Evolutionary conservation across 2,888 invertebrate genomes (phyloP), one percentile per base, ranked within the genome.

Genomic region (Timema podura): DNA sequence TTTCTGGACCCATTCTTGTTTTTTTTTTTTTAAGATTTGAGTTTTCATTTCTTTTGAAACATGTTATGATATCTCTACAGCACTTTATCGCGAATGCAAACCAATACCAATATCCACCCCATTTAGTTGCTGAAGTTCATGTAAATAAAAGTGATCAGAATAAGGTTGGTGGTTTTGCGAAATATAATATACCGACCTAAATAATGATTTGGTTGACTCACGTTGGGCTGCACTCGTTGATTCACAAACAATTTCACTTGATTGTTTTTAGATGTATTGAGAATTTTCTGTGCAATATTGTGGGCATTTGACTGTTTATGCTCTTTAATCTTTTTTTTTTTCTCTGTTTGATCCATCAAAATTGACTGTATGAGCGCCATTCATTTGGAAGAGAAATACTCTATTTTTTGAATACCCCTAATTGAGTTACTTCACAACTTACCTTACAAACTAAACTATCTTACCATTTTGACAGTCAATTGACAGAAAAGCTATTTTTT

Each of bases 291-390:
- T 57, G 57, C 57, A 16, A 57, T 57, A 57, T n/a, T 57, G 57
- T 57, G 57, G 30, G 6, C 57, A 57, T 57, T n/a, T 9, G 9
- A 57, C 30, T 57, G 57, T 30, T 30, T 57, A 1, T 57, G 9
- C 30, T 57, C 57, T 9, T 8, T 57, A 7, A 57, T 57, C 16
- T 54, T 57, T 57, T 57, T 57, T 57, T 57, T 30, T 30, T 30
- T 1, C 0, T 57, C n/a, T 13, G 57, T 57, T 57, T 5, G n/a
- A 57, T 57, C 57, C 57, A 30, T n/a, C 15, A 57, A 16, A 8
- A 57, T 57, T 57, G 16, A 57, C 57, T n/a, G 57, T 57, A 57
- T 57, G 57, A 57, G 9, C 15, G 15, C 57, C 57, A 57, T 57
- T 57, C 57, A 57, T 57, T 57, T 16, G 57, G 2, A 57, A 57